Evolutionary conservation across 2,797 vertebrate species (phyloP).

Genomic region (Craterocephalus amniculus): DNA sequence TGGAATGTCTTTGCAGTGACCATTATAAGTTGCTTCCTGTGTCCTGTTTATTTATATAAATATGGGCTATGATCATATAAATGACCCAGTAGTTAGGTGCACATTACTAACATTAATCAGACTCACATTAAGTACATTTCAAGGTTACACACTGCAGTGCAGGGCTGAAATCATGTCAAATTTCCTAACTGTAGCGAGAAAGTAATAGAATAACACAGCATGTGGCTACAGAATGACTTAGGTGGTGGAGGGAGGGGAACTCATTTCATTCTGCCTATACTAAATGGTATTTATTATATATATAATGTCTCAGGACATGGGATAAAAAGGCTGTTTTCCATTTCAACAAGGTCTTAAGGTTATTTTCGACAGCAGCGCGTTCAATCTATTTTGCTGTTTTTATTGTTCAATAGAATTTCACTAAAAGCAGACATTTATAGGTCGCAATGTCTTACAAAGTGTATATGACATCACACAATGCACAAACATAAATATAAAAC

Average conservation of each 20-base stretch:
- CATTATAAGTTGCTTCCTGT: slow-evolving; percentile 60
- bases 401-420: slow-evolving; percentile 22
- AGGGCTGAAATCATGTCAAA: slow-evolving; percentile 49
- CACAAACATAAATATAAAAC: slow-evolving; percentile 28
- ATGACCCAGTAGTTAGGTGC: slow-evolving; percentile 58
- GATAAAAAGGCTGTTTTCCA: slow-evolving; percentile 61
- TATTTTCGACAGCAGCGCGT: slow-evolving; percentile 37
- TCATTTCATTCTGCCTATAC: slow-evolving; percentile 58
- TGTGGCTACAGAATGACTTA: slow-evolving; percentile 48
- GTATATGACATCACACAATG: slow-evolving; percentile 11
- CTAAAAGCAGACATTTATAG: slow-evolving; percentile 15
- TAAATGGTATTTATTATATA: slow-evolving; percentile 72
- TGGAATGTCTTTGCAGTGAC: slow-evolving; percentile 56
- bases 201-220: slow-evolving; percentile 69
- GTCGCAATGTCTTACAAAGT: slow-evolving; percentile 6
- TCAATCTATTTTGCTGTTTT: slow-evolving; percentile 29
- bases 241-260: slow-evolving; percentile 46
- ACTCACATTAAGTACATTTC: slow-evolving; percentile 65
- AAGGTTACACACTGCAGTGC: slow-evolving; percentile 65
- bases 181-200: slow-evolving; percentile 55
- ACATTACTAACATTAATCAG: slow-evolving; percentile 74
- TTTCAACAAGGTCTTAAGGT: slow-evolving; percentile 48
- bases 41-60: slow-evolving; percentile 63
- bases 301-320: slow-evolving; percentile 59
- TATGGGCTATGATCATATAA: slow-evolving; percentile 68